Evolutionary conservation across 2,797 vertebrate genomes (phyloP).

Genomic region (Tenualosa ilisha): DNA sequence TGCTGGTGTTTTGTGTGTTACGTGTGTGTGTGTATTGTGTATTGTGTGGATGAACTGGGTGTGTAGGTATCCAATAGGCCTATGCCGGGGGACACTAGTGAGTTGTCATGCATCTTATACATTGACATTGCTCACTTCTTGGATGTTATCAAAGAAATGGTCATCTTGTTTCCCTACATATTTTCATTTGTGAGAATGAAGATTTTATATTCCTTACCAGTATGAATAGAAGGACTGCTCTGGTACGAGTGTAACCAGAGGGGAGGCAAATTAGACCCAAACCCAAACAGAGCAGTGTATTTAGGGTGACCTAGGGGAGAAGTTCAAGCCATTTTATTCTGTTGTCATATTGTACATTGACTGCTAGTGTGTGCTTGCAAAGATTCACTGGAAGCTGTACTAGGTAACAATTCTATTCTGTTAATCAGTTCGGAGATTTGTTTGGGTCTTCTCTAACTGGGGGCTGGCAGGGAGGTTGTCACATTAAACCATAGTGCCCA

Average conservation of each 20-base stretch:
- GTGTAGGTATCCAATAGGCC: background rate
- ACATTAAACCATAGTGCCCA: background rate
- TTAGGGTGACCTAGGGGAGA: background rate
- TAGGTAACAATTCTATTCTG: background rate
- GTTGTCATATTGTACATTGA: background rate
- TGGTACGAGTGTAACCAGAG: background rate
- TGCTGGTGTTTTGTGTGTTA: slow-evolving; percentile 47
- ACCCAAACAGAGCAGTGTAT: background rate
- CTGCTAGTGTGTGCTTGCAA: background rate
- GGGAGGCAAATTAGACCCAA: background rate
- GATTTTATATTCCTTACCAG: background rate
- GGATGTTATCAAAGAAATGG: background rate
- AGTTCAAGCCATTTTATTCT: background rate
- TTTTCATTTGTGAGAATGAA: background rate
- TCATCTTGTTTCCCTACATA: background rate
- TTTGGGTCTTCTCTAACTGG: background rate
- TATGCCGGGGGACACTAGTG: background rate
- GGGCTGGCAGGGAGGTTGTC: background rate
- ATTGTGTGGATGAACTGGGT: background rate
- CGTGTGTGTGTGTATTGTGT: background rate
- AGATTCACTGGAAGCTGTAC: background rate
- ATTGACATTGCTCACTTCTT: background rate
- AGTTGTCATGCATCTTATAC: background rate
- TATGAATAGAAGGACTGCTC: background rate
- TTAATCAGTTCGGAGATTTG: background rate